These are phyloP conservation scores for Ammospiza caudacuta DNA, from an alignment of 2,113 vertebrate species.

Conservation along the genomic window DNA sequence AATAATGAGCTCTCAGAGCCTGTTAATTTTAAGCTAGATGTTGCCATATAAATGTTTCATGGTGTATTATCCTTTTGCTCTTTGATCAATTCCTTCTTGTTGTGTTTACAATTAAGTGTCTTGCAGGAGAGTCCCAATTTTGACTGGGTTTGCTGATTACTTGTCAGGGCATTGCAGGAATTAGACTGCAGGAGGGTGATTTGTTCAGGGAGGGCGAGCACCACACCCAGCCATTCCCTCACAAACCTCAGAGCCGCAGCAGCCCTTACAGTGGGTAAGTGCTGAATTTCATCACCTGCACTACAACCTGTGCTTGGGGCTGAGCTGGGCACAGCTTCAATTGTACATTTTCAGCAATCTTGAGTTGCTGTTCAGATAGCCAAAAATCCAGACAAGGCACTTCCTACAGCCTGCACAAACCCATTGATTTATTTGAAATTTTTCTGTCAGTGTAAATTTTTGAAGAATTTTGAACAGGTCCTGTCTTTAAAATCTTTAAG, in stretches of 20 bases:
- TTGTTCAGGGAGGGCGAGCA: not conserved
- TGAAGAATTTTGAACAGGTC: not conserved
- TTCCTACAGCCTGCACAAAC: not conserved
- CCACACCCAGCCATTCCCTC: not conserved
- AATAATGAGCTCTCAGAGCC: not conserved
- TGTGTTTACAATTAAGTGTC: not conserved
- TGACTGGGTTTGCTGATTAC: not conserved
- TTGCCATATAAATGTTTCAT: not conserved
- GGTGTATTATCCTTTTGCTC: not conserved
- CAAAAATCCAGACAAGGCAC: not conserved
- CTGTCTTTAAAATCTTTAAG: not conserved
- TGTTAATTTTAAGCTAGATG: not conserved
- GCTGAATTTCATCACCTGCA: not conserved
- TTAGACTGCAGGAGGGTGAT: not conserved
- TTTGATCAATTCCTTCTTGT: not conserved
- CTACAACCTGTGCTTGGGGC: not conserved
- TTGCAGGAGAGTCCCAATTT: not conserved
- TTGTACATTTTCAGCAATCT: not conserved
- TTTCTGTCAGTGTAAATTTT: not conserved
- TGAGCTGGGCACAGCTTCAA: not conserved
- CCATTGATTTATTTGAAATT: not conserved
- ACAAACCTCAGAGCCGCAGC: not conserved
- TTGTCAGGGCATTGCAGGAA: not conserved
- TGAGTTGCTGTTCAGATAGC: not conserved
- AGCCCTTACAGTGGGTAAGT: fast-evolving